These are phyloP conservation scores for Synanceia verrucosa DNA, from an alignment of 2,797 vertebrate genomes.

Conservation along the genomic window DNA sequence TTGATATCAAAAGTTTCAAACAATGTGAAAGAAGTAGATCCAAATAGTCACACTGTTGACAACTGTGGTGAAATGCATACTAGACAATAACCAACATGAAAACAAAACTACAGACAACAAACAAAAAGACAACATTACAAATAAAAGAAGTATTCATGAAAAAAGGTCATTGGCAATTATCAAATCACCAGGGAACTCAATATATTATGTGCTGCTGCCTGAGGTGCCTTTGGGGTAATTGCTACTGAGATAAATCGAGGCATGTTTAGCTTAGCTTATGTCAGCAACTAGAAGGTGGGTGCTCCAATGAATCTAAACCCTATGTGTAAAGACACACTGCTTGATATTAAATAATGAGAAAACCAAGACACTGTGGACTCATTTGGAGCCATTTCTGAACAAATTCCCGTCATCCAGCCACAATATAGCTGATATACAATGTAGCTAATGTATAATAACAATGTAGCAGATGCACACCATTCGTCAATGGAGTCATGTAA, in stretches of 20 bases:
- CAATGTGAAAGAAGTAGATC: constrained; percentile 73
- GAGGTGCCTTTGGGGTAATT: neutral
- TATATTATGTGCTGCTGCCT: neutral
- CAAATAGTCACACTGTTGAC: constrained; percentile 48
- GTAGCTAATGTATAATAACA: neutral
- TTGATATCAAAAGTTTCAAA: constrained; percentile 7
- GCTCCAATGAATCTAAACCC: neutral
- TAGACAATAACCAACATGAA: neutral
- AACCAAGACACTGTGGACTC: neutral
- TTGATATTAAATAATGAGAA: neutral
- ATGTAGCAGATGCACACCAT: neutral
- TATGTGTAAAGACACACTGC: neutral
- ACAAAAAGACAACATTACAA: constrained; percentile 9
- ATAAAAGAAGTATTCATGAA: neutral
- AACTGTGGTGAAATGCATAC: neutral
- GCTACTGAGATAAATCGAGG: neutral
- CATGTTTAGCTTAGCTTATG: neutral
- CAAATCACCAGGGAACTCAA: neutral
- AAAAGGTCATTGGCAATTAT: neutral
- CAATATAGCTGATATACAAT: neutral
- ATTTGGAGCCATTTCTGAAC: neutral
- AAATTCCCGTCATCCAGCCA: neutral
- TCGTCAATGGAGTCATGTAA: neutral
- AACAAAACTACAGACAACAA: constrained; percentile 13
- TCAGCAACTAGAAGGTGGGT: neutral